A percentile compares a stretch with the other conserved stretches of the same genome.
Evolutionary conservation across 2,888 invertebrate species (phyloP).

Genomic region (Trichopria drosophilae): DNA sequence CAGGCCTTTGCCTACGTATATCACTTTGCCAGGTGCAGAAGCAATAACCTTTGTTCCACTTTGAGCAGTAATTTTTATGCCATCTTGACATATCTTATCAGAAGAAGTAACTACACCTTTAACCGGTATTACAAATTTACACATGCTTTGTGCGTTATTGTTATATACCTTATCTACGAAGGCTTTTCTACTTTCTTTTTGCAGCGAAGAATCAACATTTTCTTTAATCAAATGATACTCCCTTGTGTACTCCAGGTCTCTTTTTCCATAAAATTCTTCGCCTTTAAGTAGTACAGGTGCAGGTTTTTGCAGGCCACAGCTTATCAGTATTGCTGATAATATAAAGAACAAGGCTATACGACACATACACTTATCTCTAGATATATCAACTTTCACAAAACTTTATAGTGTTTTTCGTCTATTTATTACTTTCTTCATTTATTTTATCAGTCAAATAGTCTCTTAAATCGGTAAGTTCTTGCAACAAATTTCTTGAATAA

Average conservation of each 20-base stretch:
- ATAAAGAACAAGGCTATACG: slow-evolving; percentile 14
- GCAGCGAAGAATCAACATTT: slow-evolving; percentile 4
- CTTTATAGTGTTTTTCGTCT: slow-evolving; percentile 16
- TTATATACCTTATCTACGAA: slow-evolving; percentile 17
- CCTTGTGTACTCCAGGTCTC: slow-evolving; percentile 17
- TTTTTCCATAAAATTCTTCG: slow-evolving; percentile 21
- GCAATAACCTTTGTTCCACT: slow-evolving; percentile 22
- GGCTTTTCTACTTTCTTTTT: slow-evolving; percentile 23
- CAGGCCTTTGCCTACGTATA: slow-evolving; percentile 28
- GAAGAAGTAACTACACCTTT: slow-evolving; percentile 25
- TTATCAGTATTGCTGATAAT: slow-evolving; percentile 17
- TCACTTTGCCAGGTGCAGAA: slow-evolving; percentile 26
- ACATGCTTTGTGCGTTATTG: slow-evolving; percentile 14
- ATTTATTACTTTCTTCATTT: slow-evolving; percentile 14
- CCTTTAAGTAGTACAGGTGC: slow-evolving; percentile 20
- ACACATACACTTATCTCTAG: slow-evolving; percentile 18
- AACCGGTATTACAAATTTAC: slow-evolving; percentile 22
- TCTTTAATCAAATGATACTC: slow-evolving; percentile 20
- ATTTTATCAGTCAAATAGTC: slow-evolving; percentile 16
- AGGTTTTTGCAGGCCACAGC: slow-evolving; percentile 23
- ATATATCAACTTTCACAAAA: slow-evolving; percentile 17
- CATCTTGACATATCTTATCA: slow-evolving; percentile 24
- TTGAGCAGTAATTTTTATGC: slow-evolving; percentile 28
- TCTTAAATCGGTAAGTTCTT: slow-evolving; percentile 18
- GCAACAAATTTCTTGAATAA: slow-evolving; percentile 17